phyloP scores from a whole-genome alignment of 1,140 invertebrate genomes.

The Centruroides sculpturatus region DNA sequence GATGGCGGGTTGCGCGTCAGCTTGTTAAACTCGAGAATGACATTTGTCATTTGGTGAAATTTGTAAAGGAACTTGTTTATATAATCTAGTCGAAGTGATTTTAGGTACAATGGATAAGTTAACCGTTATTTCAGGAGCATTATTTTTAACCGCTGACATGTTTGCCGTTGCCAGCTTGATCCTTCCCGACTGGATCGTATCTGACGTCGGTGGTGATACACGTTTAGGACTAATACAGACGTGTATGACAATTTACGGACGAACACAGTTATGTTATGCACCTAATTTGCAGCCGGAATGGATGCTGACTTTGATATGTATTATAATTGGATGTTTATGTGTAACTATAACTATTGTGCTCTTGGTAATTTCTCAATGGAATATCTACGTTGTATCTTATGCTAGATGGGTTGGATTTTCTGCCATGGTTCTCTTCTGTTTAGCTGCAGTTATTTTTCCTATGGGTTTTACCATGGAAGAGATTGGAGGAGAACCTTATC shows the following conservation, averaged over 20 bases:
- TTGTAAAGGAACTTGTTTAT: too few species aligned
- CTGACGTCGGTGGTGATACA: slow-evolving; percentile 83
- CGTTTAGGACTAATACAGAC: slow-evolving; percentile 82
- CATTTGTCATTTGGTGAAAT: too few species aligned
- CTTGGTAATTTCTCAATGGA: slow-evolving; percentile 75
- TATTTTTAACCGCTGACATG: slow-evolving; percentile 82
- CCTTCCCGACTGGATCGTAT: slow-evolving; percentile 92
- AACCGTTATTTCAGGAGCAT: slow-evolving; percentile 74
- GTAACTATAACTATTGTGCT: slow-evolving; percentile 81
- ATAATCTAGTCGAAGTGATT: too few species aligned
- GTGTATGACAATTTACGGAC: slow-evolving; percentile 79
- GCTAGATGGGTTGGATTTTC: slow-evolving; percentile 90
- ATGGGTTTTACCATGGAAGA: slow-evolving; percentile 90
- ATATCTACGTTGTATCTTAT: slow-evolving; percentile 75
- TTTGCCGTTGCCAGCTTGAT: slow-evolving; percentile 85
- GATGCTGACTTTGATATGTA: slow-evolving; percentile 75
- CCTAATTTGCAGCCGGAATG: slow-evolving; percentile 75
- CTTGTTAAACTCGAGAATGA: too few species aligned
- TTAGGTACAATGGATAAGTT: slow-evolving; percentile 64
- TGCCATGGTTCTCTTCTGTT: slow-evolving; percentile 89
- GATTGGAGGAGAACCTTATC: slow-evolving; percentile 88
- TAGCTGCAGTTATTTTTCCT: slow-evolving; percentile 89
- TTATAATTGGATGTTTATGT: slow-evolving; percentile 81
- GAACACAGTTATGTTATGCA: slow-evolving; percentile 71
- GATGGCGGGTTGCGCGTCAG: too few species aligned